phyloP scores from a whole-genome alignment of 2,888 invertebrate genomes.

The Agonopterix alstromeriana region DNA sequence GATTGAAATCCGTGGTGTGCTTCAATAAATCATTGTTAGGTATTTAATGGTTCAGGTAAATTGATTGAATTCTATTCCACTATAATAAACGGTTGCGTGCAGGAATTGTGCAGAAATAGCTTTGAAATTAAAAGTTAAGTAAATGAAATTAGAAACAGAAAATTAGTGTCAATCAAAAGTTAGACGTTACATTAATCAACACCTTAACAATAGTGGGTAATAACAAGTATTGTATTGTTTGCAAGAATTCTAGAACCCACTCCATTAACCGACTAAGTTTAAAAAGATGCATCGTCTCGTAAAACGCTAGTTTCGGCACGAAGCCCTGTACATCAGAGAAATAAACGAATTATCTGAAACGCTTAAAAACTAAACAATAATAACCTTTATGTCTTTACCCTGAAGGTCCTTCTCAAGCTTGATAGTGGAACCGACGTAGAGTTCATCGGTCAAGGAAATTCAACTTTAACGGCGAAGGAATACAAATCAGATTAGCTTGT shows the following conservation, averaged over 20 bases:
- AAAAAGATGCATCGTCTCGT: slow-evolving; percentile 63
- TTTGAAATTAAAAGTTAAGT: background rate
- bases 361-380: slow-evolving; percentile 13
- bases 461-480: slow-evolving; percentile 26
- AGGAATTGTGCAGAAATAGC: too few species aligned
- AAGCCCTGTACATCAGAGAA: slow-evolving; percentile 55
- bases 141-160: background rate
- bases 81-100: too few species aligned
- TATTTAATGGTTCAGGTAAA: too few species aligned
- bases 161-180: slow-evolving; percentile 23
- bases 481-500: slow-evolving; percentile 42
- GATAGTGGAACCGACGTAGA: slow-evolving; percentile 14
- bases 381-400: slow-evolving; percentile 25
- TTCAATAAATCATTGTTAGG: too few species aligned
- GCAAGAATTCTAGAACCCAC: slow-evolving; percentile 22
- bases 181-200: background rate
- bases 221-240: slow-evolving; percentile 24
- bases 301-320: slow-evolving; percentile 73
- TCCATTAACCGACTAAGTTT: slow-evolving; percentile 48
- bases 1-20: too few species aligned
- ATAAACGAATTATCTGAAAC: slow-evolving; percentile 43
- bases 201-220: slow-evolving; percentile 20
- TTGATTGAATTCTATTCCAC: too few species aligned
- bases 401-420: slow-evolving; percentile 26
- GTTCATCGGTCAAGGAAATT: slow-evolving; percentile 29